phyloP scores from a whole-genome alignment of 2,113 vertebrate genomes.

The Tichodroma muraria region DNA sequence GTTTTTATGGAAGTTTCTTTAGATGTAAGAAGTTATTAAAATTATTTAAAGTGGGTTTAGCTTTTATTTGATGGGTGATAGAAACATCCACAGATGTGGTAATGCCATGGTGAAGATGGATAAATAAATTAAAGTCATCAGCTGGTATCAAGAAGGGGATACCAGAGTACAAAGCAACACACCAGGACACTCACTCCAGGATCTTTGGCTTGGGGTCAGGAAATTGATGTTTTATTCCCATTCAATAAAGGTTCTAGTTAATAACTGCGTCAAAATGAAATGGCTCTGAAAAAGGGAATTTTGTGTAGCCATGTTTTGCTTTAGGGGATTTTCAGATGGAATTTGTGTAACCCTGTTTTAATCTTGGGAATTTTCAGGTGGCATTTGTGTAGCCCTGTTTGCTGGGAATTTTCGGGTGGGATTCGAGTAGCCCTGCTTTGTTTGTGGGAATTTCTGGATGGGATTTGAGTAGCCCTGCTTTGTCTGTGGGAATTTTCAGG shows the following conservation, averaged over 20 bases:
- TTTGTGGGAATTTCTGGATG: rapidly evolving
- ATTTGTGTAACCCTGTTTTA: not conserved
- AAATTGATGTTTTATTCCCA: not conserved
- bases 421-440: not conserved
- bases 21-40: not conserved
- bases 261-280: not conserved
- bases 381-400: not conserved
- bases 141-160: not conserved
- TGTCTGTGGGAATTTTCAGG: rapidly evolving
- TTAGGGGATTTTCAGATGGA: not conserved
- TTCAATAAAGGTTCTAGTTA: not conserved
- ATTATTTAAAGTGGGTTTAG: not conserved
- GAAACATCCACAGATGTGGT: not conserved
- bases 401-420: no score
- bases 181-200: no score
- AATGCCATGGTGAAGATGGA: not conserved
- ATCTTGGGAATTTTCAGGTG: rapidly evolving
- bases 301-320: not conserved
- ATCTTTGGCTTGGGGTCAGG: not conserved
- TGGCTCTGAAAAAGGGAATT: not conserved
- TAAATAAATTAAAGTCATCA: not conserved
- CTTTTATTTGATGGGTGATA: not conserved
- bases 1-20: not conserved
- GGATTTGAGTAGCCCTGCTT: not conserved
- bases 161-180: not conserved